phyloP scores from a whole-genome alignment of 1,140 invertebrate species.

The Cotesia glomerata region DNA sequence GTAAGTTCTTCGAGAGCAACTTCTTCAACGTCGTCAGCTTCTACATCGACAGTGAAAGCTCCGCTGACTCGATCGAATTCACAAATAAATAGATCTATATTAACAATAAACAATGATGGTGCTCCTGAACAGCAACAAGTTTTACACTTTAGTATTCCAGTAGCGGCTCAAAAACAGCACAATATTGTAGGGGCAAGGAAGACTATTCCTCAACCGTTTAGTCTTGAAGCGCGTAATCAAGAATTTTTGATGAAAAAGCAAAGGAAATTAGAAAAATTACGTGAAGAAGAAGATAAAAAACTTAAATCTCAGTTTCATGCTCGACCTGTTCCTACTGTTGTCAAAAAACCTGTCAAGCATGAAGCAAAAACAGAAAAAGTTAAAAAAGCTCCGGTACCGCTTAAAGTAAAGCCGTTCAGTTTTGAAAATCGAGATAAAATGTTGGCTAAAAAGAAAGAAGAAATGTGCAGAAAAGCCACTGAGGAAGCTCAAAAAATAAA shows the following conservation, averaged over 20 bases:
- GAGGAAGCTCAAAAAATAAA: conserved; percentile 54
- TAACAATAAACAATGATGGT: conserved; percentile 37
- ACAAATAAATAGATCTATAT: conserved; percentile 31
- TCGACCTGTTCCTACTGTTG: conserved; percentile 51
- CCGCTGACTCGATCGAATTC: conserved; percentile 13
- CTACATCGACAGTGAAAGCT: conserved; percentile 3
- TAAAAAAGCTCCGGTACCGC: background rate
- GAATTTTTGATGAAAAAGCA: conserved; percentile 60
- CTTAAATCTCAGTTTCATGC: conserved; percentile 57
- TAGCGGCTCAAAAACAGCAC: background rate
- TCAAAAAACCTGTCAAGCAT: conserved; percentile 25
- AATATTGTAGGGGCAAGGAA: conserved; percentile 35
- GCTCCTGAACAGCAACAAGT: conserved; percentile 43
- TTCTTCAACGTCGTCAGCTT: too few species aligned
- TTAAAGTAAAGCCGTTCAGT: conserved; percentile 56
- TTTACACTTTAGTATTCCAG: conserved; percentile 53
- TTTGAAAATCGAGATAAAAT: conserved; percentile 65
- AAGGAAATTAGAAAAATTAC: conserved; percentile 62
- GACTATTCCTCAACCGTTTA: conserved; percentile 60
- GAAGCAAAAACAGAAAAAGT: background rate
- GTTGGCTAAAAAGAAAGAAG: conserved; percentile 59
- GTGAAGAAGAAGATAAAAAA: conserved; percentile 49
- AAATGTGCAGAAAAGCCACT: conserved; percentile 61
- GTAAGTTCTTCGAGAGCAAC: too few species aligned
- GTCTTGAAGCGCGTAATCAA: conserved; percentile 65